Evolutionary conservation across 2,113 vertebrate genomes (phyloP), one percentile per base, ranked within the genome.

Genomic region (Thalassarche chlororhynchos): DNA sequence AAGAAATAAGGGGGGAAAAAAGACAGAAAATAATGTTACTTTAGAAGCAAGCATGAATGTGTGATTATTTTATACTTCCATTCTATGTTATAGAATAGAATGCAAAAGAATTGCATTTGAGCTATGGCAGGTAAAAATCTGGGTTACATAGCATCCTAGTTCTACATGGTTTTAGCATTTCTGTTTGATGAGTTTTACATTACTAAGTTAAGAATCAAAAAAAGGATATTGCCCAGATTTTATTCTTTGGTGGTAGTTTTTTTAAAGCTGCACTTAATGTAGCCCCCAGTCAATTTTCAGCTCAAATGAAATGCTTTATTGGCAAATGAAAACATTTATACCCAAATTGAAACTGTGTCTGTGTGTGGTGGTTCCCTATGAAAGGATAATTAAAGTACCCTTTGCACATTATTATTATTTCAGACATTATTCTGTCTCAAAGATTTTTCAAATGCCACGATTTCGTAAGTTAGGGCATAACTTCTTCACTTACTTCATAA

Each of bases 1-100:
- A 92, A 96, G 88, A 74, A 96, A 65, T 74, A 93, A 70, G n/a
- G 66, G 80, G 44, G 34, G 46, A n/a, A 71, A 66, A 84, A 94
- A 89, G 93, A 97, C 55, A 98, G 96, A 98, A 97, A 97, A 97
- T 31, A 97, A 70, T 87, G 90, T 98, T 98, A 98, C 10, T 98
- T 86, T 36, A 83, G 65, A 89, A 97, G 84, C 31, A 93, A 94
- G 84, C 40, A 93, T 57, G 44, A 87, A 83, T 40, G 10, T 32
- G 8, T 6, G 12, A 61, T 71, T 58, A 85, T 69, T 87, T 86
- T 77, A 85, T 36, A 72, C 4, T 52, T 40, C 64, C 25, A 65
- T 66, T 72, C 10, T 42, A 31, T 31, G 23, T 47, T 76, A 60
- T 0, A 75, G 34, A 86, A 49, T 19, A 78, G 40, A 89, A 90